phyloP scores from a whole-genome alignment of 37 sponge, comb jelly and placozoan species.

The Amphimedon queenslandica region DNA sequence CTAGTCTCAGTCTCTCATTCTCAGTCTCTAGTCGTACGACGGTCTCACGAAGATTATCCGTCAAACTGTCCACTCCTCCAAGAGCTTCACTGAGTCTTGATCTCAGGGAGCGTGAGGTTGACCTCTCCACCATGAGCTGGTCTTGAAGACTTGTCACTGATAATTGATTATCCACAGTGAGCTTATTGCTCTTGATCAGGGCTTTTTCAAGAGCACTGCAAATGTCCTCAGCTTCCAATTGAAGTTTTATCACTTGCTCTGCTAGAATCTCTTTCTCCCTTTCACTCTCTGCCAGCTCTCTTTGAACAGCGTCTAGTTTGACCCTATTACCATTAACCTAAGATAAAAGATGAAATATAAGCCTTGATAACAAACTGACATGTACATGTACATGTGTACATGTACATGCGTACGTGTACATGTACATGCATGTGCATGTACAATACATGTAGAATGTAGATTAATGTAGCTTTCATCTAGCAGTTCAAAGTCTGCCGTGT shows the following conservation, averaged over 20 bases:
- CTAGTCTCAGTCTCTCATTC: too few species aligned
- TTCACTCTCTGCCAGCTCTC: background rate
- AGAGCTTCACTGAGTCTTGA: background rate
- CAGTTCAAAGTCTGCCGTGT: too few species aligned
- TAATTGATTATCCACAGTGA: background rate
- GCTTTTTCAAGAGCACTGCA: background rate
- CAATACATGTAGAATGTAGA: too few species aligned
- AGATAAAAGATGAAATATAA: background rate
- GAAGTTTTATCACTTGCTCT: background rate
- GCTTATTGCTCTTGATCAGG: background rate
- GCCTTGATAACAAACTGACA: background rate
- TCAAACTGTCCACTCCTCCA: too few species aligned
- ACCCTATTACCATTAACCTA: background rate
- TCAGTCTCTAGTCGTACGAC: too few species aligned
- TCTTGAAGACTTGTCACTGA: background rate
- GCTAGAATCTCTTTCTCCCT: background rate
- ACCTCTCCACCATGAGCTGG: background rate
- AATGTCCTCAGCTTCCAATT: background rate
- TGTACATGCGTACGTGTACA: too few species aligned
- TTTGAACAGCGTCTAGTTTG: background rate
- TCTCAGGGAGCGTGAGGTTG: background rate
- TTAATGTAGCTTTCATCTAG: too few species aligned
- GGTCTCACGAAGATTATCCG: too few species aligned
- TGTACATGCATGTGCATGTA: too few species aligned
- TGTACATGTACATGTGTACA: slow-evolving; percentile 3